Base-by-base conservation (phyloP, 1,140 invertebrate species). In the Drosophila chauvacae region DNA sequence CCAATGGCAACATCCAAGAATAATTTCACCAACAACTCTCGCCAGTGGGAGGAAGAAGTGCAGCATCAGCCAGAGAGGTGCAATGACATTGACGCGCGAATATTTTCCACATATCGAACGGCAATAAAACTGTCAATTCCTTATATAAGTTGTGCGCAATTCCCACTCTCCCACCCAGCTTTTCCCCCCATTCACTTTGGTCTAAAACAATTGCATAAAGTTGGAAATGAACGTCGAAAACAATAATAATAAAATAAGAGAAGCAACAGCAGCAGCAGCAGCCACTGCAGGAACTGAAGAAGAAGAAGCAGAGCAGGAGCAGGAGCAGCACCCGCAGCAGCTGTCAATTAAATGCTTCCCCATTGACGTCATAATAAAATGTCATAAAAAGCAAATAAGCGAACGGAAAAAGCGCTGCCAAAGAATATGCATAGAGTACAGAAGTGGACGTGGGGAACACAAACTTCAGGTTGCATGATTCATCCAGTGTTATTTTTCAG, bases 321-420 rank as follows among this genome's bases (percentile, higher is more conserved):
- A 13, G 33, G 11, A 35, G 33, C 6, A 23, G 18, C 39, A 20
- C n/a, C 7, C 20, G 35, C 47, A 42, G 60, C 59, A 53, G 45
- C 60, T 45, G 45, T 57, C 71, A 76, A 55, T 75, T 71, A 69
- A 69, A 55, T 33, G 26, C 41, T 20, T 41, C 28, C 16, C 53
- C 68, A 75, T 75, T 76, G 71, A 76, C 61, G 71, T 75, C 71
- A 76, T 75, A 75, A 65, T 63, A 75, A 74, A 73, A 75, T 42
- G 51, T 75, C 59, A 75, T 56, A 45, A 68, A 66, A 77, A 47
- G 30, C n/a, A 53, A 53, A 44, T 18, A 35, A 26, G 23, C n/a
- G 16, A 41, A 16, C 26, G 45, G 30, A 16, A 61, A 23, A 23
- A 39, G 35, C 45, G 33, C 13, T 61, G 37, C 16, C 33, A 62